Evolutionary conservation across 92 coral and sea anemone genomes (phyloP).

Genomic region (Epizoanthus rinbou): DNA sequence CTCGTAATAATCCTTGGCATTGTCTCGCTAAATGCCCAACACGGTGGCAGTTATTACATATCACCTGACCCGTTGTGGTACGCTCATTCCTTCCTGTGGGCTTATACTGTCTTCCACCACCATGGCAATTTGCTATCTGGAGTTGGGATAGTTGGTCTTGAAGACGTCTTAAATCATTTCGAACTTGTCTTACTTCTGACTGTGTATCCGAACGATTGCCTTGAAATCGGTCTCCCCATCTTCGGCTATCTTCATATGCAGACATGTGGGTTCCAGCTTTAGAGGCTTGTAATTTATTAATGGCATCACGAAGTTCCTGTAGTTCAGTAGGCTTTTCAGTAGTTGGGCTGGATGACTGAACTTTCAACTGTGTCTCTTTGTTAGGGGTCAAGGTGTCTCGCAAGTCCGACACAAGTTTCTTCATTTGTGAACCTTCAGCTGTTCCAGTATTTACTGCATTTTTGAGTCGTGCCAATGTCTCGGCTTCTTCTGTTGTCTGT

Average conservation of each 20-base stretch:
- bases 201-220: too few species aligned
- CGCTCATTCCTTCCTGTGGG: conserved; percentile 5
- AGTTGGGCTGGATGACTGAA: too few species aligned
- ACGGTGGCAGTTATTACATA: conserved; percentile 34
- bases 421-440: background rate
- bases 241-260: too few species aligned
- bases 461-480: background rate
- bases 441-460: background rate
- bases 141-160: background rate
- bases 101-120: background rate
- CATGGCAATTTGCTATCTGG: background rate
- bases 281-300: too few species aligned
- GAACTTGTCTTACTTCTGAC: background rate
- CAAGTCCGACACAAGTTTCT: background rate
- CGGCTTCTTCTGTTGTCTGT: background rate
- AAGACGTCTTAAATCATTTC: background rate
- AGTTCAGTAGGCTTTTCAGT: background rate
- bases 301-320: background rate
- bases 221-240: too few species aligned
- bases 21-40: conserved; percentile 26
- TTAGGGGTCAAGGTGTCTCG: background rate
- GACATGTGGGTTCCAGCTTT: too few species aligned
- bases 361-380: too few species aligned
- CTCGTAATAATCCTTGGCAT: too few species aligned
- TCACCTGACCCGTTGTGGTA: conserved; percentile 28